Conservation (phyloP, 2,888 invertebrate genomes). For the Pheosia gnoma region DNA sequence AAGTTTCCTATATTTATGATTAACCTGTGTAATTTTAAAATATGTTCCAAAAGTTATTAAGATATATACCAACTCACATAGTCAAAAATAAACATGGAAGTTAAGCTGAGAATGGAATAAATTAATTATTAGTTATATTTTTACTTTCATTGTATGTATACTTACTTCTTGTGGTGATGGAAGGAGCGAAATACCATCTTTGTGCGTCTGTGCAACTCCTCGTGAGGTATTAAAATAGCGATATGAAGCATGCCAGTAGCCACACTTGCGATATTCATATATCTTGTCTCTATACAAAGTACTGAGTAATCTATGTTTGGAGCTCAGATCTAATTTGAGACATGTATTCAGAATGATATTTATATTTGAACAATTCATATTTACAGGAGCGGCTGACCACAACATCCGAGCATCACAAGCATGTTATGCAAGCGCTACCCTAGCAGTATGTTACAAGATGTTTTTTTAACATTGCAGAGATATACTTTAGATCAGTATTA, state of each 20-base stretch:
- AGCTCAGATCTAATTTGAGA: slow-evolving; percentile 57
- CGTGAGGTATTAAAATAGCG: slow-evolving; percentile 52
- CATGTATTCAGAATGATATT: slow-evolving; percentile 56
- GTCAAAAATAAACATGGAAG: too few relatives aligned
- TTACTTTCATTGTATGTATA: slow-evolving; percentile 16
- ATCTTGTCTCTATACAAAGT: slow-evolving; percentile 45
- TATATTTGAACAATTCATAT: slow-evolving; percentile 68
- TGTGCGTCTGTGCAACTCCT: slow-evolving; percentile 44
- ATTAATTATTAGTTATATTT: too few relatives aligned
- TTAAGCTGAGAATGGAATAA: too few relatives aligned
- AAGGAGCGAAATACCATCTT: slow-evolving; percentile 60
- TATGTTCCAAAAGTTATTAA: too few relatives aligned
- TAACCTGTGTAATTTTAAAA: too few relatives aligned
- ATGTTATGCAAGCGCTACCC: slow-evolving; percentile 65
- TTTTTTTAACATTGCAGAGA: slow-evolving; percentile 7
- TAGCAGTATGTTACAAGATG: slow-evolving; percentile 5
- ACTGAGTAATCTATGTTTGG: slow-evolving; percentile 50
- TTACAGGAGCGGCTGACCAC: slow-evolving; percentile 37
- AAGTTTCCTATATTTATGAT: too few relatives aligned
- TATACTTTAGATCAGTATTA: background rate
- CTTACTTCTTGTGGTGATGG: slow-evolving; percentile 77
- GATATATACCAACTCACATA: too few relatives aligned
- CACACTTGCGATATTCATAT: slow-evolving; percentile 36
- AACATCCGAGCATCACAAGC: slow-evolving; percentile 42
- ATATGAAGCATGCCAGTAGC: slow-evolving; percentile 32